Base-by-base conservation (phyloP, 2,797 vertebrate species). In the Hipposideros larvatus region DNA sequence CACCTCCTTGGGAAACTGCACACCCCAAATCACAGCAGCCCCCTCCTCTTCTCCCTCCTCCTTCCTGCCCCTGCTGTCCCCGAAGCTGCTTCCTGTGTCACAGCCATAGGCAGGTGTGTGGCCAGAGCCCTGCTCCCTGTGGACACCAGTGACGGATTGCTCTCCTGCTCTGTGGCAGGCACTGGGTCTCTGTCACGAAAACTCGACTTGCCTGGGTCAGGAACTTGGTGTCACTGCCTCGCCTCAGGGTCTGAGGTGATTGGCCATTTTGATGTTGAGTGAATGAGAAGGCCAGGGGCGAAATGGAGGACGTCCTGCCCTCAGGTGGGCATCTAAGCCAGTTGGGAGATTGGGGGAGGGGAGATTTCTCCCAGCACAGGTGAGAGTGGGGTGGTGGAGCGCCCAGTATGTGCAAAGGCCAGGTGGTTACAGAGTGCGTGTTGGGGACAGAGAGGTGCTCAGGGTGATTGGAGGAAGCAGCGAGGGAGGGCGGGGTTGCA, bases 101-200 rank as follows among this genome's bases (percentile, higher is more conserved):
- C 1, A 22, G 18, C 24, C 55, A 14, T 4, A 2, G 53, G 22
- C n/a, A 37, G 71, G 83, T 37, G 61, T 51, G 59, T 1, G 19
- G 59, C 14, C 41, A 0, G 1, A 15, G 6, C 7, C 0, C 7
- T 37, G 34, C 26, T 31, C 31, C 1, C 2, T 7, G 51, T 5
- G 9, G 66, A 11, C 4, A 11, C 9, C 75, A 41, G 63, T 4
- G 13, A 28, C 0, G 5, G n/a, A 0, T 43, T 31, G 2, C 6
- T 31, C 24, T 14, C 26, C 6, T 0, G 4, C 46, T 61, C 34
- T 14, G 19, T 5, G 3, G 2, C 15, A n/a, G 18, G 53, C 4
- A 1, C 59, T 1, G 26, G 2, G 63, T 37, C 21, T 24, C 6
- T 18, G 61, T 63, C 74, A n/a, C 4, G 2, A 19, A 37, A 22